Conservation (phyloP, 30 jellyfish, hydroid and myxozoan genomes). For the Clytia hemisphaerica region DNA sequence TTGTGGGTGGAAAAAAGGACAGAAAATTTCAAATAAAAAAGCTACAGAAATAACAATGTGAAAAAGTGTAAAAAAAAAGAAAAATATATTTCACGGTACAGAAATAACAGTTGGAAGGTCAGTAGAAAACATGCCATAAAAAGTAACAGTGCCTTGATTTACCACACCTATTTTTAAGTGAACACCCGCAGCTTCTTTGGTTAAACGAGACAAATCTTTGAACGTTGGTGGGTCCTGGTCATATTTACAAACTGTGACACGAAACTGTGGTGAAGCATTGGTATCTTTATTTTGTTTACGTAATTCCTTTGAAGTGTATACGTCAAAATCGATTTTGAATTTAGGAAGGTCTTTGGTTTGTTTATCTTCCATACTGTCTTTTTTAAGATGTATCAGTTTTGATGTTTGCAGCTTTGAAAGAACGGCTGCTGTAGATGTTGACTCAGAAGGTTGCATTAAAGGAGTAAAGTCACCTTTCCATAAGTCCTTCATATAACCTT, state of each 20-base stretch:
- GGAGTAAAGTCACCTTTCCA: constrained; percentile 16
- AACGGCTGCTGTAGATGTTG: constrained; percentile 25
- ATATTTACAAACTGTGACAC: constrained; percentile 25
- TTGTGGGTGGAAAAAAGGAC: too few relatives aligned
- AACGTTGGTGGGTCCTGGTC: constrained; percentile 16
- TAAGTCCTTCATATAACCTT: too few relatives aligned
- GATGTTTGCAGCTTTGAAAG: constrained; percentile 35
- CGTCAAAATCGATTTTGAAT: constrained; percentile 21
- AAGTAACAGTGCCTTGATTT: constrained; percentile 46
- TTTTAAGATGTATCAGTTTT: constrained; percentile 2
- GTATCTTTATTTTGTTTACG: too few relatives aligned
- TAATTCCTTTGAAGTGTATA: constrained; percentile 22
- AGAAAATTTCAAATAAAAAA: too few relatives aligned
- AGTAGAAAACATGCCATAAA: constrained; percentile 20
- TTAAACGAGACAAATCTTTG: not conserved
- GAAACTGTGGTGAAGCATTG: constrained; percentile 38
- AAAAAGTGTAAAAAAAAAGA: too few relatives aligned
- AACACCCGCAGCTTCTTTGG: not conserved
- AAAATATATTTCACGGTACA: too few relatives aligned
- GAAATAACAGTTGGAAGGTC: too few relatives aligned
- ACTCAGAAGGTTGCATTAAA: constrained; percentile 34
- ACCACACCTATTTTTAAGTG: constrained; percentile 37
- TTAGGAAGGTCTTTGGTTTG: not conserved
- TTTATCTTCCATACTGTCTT: not conserved
- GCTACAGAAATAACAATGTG: too few relatives aligned